Percentiles rank a stretch among this genome's conserved stretches.
phyloP scores from a whole-genome alignment of 1,140 invertebrate genomes.

The Drosophila funebris region DNA sequence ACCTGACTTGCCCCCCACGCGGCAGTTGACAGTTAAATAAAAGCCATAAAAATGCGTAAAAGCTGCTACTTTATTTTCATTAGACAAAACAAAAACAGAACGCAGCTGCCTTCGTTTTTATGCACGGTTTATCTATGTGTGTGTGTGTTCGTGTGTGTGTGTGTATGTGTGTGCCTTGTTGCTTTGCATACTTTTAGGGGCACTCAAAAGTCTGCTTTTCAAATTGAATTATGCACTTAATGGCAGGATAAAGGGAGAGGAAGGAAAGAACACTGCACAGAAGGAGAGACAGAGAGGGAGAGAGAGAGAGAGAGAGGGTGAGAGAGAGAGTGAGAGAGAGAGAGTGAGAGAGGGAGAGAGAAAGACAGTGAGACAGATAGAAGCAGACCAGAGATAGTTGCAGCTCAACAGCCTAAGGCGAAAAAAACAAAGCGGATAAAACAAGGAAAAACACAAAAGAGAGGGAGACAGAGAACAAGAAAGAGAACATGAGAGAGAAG shows the following conservation, averaged over 20 bases:
- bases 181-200: constrained; percentile 73
- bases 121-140: constrained; percentile 60
- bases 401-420: no score
- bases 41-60: constrained; percentile 78
- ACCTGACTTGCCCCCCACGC: constrained; percentile 1
- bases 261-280: not conserved
- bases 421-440: no score
- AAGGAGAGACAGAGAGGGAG: not conserved
- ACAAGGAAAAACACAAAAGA: no score
- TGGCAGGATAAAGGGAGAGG: constrained; percentile 17
- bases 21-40: constrained; percentile 63
- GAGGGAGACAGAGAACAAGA: no score
- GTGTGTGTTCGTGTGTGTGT: constrained; percentile 39
- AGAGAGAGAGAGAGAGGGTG: not conserved
- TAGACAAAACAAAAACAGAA: constrained; percentile 39
- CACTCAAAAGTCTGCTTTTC: constrained; percentile 69
- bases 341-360: not conserved
- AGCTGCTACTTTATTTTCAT: constrained; percentile 80
- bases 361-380: not conserved
- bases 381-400: not conserved
- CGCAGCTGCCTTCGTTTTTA: constrained; percentile 24
- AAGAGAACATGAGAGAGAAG: no score
- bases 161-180: constrained; percentile 28
- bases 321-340: not conserved
- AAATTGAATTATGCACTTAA: constrained; percentile 80